These are phyloP conservation scores for Octopus bimaculoides DNA, from an alignment of 1,140 invertebrate genomes.

Conservation along the genomic window DNA sequence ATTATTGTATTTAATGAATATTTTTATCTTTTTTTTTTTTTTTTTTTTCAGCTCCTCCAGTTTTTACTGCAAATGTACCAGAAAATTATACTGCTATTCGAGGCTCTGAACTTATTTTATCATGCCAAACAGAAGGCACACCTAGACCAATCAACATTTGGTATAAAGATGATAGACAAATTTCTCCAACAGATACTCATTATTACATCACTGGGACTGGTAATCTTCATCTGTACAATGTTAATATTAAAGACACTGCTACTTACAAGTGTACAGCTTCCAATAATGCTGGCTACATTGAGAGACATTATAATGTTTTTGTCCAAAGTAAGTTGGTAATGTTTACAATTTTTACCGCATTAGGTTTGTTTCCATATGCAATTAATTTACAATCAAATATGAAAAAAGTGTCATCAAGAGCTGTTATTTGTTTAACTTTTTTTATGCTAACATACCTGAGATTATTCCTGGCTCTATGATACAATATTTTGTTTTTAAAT, in stretches of 20 bases:
- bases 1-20: too few relatives aligned
- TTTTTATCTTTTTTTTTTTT: background rate
- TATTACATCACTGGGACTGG: slow-evolving; percentile 53
- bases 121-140: slow-evolving; percentile 55
- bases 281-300: slow-evolving; percentile 56
- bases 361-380: background rate
- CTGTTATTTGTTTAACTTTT: too few relatives aligned
- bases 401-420: too few relatives aligned
- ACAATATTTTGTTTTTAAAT: too few relatives aligned
- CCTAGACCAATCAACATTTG: slow-evolving; percentile 42
- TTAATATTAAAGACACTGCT: slow-evolving; percentile 52
- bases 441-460: too few relatives aligned
- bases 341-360: background rate
- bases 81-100: slow-evolving; percentile 64
- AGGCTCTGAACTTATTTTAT: slow-evolving; percentile 48
- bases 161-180: slow-evolving; percentile 50
- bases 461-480: too few relatives aligned
- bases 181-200: slow-evolving; percentile 48
- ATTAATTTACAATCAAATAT: too few relatives aligned
- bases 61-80: slow-evolving; percentile 61
- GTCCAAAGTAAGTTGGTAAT: slow-evolving; percentile 43
- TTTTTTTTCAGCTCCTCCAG: slow-evolving; percentile 50
- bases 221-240: slow-evolving; percentile 56
- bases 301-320: slow-evolving; percentile 52
- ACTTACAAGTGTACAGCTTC: slow-evolving; percentile 59